These are phyloP conservation scores for Phymorhynchus buccinoides DNA, from an alignment of 1,140 invertebrate genomes.

Conservation along the genomic window DNA sequence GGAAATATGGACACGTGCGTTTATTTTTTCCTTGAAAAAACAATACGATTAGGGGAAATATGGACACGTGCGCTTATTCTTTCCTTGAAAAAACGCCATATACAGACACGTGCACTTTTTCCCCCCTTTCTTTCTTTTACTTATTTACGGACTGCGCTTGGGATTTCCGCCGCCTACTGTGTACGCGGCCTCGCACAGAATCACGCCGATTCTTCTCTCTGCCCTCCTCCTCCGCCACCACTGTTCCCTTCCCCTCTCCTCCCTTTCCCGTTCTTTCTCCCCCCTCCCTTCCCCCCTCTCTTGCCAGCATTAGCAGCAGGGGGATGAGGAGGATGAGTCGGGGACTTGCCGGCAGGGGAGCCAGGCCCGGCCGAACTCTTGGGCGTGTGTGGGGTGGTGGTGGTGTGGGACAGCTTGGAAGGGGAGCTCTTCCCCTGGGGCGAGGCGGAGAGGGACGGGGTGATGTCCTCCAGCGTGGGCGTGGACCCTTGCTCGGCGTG, in stretches of 20 bases:
- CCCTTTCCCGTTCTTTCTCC: not conserved
- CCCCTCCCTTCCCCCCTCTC: not conserved
- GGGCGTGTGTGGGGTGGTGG: not conserved
- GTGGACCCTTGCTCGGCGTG: slow-evolving; percentile 16
- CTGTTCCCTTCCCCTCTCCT: not conserved
- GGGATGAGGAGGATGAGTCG: not conserved
- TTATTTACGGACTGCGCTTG: too few species aligned
- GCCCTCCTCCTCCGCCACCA: not conserved
- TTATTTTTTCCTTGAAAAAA: too few species aligned
- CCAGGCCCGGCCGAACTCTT: not conserved
- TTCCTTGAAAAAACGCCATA: too few species aligned
- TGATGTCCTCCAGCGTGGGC: not conserved
- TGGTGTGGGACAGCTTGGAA: not conserved
- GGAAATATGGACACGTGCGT: too few species aligned
- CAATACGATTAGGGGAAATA: too few species aligned
- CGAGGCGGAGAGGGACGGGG: slow-evolving; percentile 1
- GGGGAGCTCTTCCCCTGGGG: slow-evolving; percentile 1
- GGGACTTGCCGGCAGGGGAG: not conserved
- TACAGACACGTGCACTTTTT: too few species aligned
- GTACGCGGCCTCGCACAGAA: too few species aligned
- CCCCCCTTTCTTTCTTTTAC: too few species aligned
- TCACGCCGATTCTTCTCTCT: not conserved
- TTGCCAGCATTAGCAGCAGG: not conserved
- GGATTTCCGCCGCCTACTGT: too few species aligned
- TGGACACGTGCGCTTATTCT: too few species aligned